A percentile compares a stretch with the other conserved stretches of the same genome.
These are phyloP conservation scores for Helostoma temminkii DNA, from an alignment of 2,797 vertebrate genomes.

Conservation along the genomic window DNA sequence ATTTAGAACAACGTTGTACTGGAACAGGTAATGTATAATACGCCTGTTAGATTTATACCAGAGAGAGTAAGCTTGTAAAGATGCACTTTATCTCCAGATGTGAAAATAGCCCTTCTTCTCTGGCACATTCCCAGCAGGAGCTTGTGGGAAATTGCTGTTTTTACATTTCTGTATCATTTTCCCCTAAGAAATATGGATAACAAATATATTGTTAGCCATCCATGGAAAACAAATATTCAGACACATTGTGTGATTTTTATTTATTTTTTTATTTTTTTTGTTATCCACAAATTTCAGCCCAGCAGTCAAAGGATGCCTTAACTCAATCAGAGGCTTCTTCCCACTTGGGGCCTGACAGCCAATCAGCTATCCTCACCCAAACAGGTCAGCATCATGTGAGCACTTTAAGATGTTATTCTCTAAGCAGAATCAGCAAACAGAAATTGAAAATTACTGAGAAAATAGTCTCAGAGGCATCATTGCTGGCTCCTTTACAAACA, in stretches of 20 bases:
- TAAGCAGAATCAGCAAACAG: conserved; percentile 79
- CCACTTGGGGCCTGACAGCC: conserved; percentile 84
- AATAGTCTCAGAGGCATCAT: conserved; percentile 75
- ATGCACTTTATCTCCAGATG: conserved; percentile 84
- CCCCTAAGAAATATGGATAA: conserved; percentile 91
- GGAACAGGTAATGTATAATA: conserved; percentile 74
- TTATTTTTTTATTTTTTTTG: conserved; percentile 91
- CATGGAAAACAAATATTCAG: conserved; percentile 91
- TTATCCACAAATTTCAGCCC: conserved; percentile 86
- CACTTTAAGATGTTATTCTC: conserved; percentile 83
- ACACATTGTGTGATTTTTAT: conserved; percentile 91
- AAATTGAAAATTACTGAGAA: conserved; percentile 64
- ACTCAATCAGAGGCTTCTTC: conserved; percentile 80
- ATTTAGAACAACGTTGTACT: conserved; percentile 64
- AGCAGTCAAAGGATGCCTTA: conserved; percentile 83
- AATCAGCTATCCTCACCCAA: conserved; percentile 84
- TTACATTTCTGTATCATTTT: conserved; percentile 88
- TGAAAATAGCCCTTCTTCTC: conserved; percentile 77
- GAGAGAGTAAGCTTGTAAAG: conserved; percentile 75
- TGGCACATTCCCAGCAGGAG: conserved; percentile 83
- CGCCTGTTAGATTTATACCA: conserved; percentile 81
- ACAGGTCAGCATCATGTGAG: conserved; percentile 83
- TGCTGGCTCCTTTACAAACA: conserved; percentile 54
- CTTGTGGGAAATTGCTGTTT: conserved; percentile 86
- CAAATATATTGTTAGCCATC: too few relatives aligned